A percentile compares a stretch with the other conserved stretches of the same genome.
Evolutionary conservation across 1,140 invertebrate genomes (phyloP).

Genomic region (Sesamia nonagrioides): DNA sequence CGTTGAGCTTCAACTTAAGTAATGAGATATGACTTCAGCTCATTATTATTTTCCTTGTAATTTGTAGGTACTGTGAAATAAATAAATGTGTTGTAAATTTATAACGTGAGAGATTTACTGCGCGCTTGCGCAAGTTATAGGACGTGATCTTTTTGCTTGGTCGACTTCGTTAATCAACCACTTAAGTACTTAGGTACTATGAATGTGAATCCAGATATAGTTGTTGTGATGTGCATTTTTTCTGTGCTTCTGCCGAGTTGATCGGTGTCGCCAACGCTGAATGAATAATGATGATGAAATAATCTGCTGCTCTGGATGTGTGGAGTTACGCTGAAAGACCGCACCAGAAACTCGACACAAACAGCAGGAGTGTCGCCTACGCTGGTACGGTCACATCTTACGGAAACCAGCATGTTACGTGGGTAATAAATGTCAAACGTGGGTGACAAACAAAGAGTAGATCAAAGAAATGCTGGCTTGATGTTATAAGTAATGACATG

Average conservation of each 20-base stretch:
- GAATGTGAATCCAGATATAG: slow-evolving; percentile 36
- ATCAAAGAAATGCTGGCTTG: too few relatives aligned
- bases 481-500: too few relatives aligned
- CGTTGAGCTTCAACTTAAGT: slow-evolving; percentile 80
- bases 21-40: slow-evolving; percentile 83
- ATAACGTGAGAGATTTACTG: slow-evolving; percentile 67
- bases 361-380: too few relatives aligned
- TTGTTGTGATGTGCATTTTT: not conserved
- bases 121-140: slow-evolving; percentile 55
- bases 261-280: not conserved
- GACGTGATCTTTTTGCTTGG: slow-evolving; percentile 44
- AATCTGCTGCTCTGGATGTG: too few relatives aligned
- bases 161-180: slow-evolving; percentile 45
- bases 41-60: slow-evolving; percentile 80
- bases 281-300: slow-evolving; percentile 20
- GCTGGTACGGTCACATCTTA: too few relatives aligned
- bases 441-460: too few relatives aligned
- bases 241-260: not conserved
- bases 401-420: too few relatives aligned
- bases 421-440: too few relatives aligned
- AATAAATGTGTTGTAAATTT: slow-evolving; percentile 70
- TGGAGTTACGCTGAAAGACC: too few relatives aligned
- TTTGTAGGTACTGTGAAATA: slow-evolving; percentile 64
- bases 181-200: slow-evolving; percentile 45
- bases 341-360: too few relatives aligned